Conservation (phyloP, 2,113 vertebrate species). For the Perca fluviatilis region DNA sequence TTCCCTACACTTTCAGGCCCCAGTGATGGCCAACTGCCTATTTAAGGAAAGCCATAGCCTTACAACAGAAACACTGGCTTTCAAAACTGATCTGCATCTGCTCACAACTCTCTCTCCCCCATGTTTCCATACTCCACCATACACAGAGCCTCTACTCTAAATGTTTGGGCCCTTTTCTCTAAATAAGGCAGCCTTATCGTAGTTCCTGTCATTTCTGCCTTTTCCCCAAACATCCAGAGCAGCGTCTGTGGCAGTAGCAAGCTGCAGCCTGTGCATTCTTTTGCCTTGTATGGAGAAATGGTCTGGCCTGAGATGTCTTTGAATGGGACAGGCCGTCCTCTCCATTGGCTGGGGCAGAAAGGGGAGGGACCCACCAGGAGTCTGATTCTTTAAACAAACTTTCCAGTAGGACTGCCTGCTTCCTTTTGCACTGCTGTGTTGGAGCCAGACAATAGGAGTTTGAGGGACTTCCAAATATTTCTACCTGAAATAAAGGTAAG, state of each 20-base stretch:
- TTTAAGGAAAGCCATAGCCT: slow-evolving; percentile 76
- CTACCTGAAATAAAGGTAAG: slow-evolving; percentile 81
- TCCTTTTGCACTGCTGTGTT: slow-evolving; percentile 75
- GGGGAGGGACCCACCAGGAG: slow-evolving; percentile 68
- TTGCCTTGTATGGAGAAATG: slow-evolving; percentile 91
- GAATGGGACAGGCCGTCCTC: slow-evolving; percentile 53
- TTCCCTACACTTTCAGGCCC: slow-evolving; percentile 33
- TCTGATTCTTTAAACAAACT: slow-evolving; percentile 84
- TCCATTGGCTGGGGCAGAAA: slow-evolving; percentile 79
- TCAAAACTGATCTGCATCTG: slow-evolving; percentile 60
- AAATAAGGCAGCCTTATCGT: slow-evolving; percentile 88
- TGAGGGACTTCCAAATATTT: slow-evolving; percentile 62
- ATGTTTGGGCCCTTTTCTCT: slow-evolving; percentile 79
- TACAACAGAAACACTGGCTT: slow-evolving; percentile 39
- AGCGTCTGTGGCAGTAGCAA: slow-evolving; percentile 70
- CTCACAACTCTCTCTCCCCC: slow-evolving; percentile 57
- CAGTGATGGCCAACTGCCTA: slow-evolving; percentile 69
- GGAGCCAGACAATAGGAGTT: slow-evolving; percentile 71
- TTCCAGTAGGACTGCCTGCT: slow-evolving; percentile 75
- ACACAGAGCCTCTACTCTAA: slow-evolving; percentile 51
- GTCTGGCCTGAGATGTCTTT: slow-evolving; percentile 80
- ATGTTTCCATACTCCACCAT: slow-evolving; percentile 43
- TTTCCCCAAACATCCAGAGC: slow-evolving; percentile 81
- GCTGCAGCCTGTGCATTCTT: slow-evolving; percentile 87
- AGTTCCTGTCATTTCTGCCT: slow-evolving; percentile 85